Evolutionary conservation across 2,113 vertebrate genomes (phyloP).

Genomic region (Psittacara wagleri): DNA sequence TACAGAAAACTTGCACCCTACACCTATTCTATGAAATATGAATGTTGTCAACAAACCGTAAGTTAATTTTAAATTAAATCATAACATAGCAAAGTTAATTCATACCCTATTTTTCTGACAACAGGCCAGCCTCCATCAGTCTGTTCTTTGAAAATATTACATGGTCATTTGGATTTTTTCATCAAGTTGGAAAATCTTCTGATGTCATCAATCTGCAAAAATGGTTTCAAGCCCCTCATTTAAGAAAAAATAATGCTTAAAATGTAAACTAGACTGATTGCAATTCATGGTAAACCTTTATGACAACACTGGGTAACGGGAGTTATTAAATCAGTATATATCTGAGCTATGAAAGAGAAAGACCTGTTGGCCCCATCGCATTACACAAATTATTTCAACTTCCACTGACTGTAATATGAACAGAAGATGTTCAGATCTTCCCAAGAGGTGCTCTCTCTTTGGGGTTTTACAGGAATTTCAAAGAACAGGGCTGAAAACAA

Average conservation of each 20-base stretch:
- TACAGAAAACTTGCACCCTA: conserved; percentile 62
- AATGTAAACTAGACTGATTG: conserved; percentile 26
- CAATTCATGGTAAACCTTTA: conserved; percentile 21
- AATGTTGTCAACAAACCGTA: conserved; percentile 60
- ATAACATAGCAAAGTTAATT: conserved; percentile 51
- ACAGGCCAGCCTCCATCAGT: conserved; percentile 19
- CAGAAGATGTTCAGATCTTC: background rate
- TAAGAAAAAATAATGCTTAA: conserved; percentile 40
- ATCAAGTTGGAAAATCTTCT: conserved; percentile 43
- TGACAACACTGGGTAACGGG: background rate
- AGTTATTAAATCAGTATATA: background rate
- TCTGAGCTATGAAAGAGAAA: background rate
- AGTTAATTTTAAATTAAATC: conserved; percentile 71
- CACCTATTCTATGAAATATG: conserved; percentile 66
- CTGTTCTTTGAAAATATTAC: background rate
- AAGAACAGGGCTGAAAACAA: background rate
- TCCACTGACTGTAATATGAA: background rate
- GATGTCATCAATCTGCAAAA: conserved; percentile 36
- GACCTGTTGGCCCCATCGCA: background rate
- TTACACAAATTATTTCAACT: conserved; percentile 17
- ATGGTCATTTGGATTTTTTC: conserved; percentile 29
- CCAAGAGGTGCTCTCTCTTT: background rate
- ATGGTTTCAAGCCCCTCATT: background rate
- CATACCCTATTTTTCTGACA: conserved; percentile 48
- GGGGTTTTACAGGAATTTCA: conserved; percentile 1